phyloP scores from a whole-genome alignment of 2,797 vertebrate species.

The Onychomys arenicola region DNA sequence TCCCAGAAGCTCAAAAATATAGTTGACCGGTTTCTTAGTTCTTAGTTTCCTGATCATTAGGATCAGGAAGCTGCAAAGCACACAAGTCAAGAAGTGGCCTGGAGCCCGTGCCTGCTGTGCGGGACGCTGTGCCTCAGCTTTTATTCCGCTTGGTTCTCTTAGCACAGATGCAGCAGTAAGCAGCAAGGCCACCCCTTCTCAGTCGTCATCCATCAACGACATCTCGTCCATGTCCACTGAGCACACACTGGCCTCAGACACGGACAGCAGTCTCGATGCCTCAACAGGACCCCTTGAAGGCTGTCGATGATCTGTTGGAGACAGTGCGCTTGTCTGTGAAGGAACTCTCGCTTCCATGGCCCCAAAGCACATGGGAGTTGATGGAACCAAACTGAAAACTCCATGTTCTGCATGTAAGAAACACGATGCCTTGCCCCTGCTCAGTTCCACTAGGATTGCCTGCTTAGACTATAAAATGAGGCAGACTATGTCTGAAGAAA shows the following conservation, averaged over 20 bases:
- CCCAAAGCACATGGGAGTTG: slow-evolving; percentile 86
- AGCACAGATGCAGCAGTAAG: slow-evolving; percentile 94
- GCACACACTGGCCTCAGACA: slow-evolving; percentile 98
- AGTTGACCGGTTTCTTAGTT: background rate
- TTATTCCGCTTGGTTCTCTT: slow-evolving; percentile 89
- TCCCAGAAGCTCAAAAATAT: background rate
- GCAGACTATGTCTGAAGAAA: slow-evolving; percentile 85
- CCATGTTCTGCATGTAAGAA: slow-evolving; percentile 91
- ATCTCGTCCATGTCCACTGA: slow-evolving; percentile 99
- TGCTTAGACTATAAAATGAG: slow-evolving; percentile 87
- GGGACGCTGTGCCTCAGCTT: slow-evolving; percentile 87
- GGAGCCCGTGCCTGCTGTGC: slow-evolving; percentile 3
- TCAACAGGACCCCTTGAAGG: slow-evolving; percentile 95
- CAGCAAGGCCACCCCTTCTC: slow-evolving; percentile 94
- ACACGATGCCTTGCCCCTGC: slow-evolving; percentile 87
- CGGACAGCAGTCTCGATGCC: slow-evolving; percentile 98
- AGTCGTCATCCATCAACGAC: slow-evolving; percentile 98
- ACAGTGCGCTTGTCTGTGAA: slow-evolving; percentile 81
- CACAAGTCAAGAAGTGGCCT: background rate
- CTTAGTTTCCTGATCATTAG: background rate
- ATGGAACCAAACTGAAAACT: slow-evolving; percentile 88
- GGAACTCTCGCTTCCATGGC: slow-evolving; percentile 84
- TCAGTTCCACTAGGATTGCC: slow-evolving; percentile 87
- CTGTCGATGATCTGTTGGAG: slow-evolving; percentile 91
- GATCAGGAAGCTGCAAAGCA: background rate